Conservation (phyloP, 2,113 vertebrate species). For the Campylomormyrus tamandua region DNA sequence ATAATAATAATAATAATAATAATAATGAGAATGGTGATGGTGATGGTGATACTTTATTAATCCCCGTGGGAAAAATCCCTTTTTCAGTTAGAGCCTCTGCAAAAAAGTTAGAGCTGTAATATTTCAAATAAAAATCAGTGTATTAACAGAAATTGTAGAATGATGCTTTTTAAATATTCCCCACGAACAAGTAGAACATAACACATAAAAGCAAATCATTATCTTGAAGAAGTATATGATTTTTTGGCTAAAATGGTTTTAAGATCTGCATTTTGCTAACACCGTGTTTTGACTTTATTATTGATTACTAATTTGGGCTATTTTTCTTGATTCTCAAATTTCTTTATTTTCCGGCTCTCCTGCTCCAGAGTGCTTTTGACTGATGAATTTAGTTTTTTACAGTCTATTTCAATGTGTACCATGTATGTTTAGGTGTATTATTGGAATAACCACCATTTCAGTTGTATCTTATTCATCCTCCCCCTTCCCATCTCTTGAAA, state of each 20-base stretch:
- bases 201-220: background rate
- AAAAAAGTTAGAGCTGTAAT: background rate
- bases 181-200: background rate
- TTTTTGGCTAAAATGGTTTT: background rate
- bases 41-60: background rate
- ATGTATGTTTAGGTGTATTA: background rate
- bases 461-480: background rate
- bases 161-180: background rate
- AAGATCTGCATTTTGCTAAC: background rate
- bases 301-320: background rate
- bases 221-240: background rate
- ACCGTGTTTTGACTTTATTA: background rate
- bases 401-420: slow-evolving; percentile 13
- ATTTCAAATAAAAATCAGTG: background rate
- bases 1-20: background rate
- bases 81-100: background rate
- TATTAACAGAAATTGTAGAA: background rate
- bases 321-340: background rate
- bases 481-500: background rate
- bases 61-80: too few relatives aligned
- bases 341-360: background rate
- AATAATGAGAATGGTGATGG: background rate
- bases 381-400: background rate
- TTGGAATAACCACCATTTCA: background rate
- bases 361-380: background rate